Evolutionary conservation across 2,113 vertebrate species (phyloP), one percentile per base, ranked within the genome.

Genomic region (Clupea harengus): DNA sequence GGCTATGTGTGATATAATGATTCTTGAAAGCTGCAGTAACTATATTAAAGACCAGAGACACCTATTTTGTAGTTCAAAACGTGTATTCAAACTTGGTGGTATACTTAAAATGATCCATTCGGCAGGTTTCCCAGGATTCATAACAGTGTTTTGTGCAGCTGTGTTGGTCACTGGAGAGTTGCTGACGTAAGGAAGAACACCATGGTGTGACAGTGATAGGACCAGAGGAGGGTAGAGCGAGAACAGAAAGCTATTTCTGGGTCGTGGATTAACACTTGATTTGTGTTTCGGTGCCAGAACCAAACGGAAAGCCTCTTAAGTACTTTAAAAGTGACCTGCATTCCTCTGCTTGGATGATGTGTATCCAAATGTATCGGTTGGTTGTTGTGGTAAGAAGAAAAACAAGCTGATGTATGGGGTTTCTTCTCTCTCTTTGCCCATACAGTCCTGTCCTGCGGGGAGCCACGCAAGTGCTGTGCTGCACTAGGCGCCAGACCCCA

Each of bases 401-500:
- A 78, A 39, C 72, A 78, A 78, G 32, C 64, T 32, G 8, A 72
- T 72, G 10, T 32, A 2, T 52, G 11, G 50, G 50, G 50, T 72
- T 10, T 32, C 64, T 72, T 72, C 54, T 60, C 32, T 84, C 57
- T 18, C 20, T 13, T 13, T 10, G 13, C 22, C 72, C 47, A 17
- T 80, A 22, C 83, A 87, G 86, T n/a, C n/a, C 50, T 50, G 83
- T 81, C 18, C 86, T 87, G 46, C 20, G 81, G 52, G 83, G 81
- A 47, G 84, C 86, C 96, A 95, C 94, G 95, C 96, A 89, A 95
- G 95, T 64, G 94, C 92, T 95, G 89, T 94, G 96, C 93, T 94
- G 96, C 96, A 97, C 96, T 93, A 97, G 96, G 95, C 97, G 96
- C 96, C 95, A 95, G 91, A 95, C 97, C 96, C 98, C 97, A 15